Evolutionary conservation across 2,113 vertebrate genomes (phyloP).

Genomic region (Cephalopholis sonnerati): DNA sequence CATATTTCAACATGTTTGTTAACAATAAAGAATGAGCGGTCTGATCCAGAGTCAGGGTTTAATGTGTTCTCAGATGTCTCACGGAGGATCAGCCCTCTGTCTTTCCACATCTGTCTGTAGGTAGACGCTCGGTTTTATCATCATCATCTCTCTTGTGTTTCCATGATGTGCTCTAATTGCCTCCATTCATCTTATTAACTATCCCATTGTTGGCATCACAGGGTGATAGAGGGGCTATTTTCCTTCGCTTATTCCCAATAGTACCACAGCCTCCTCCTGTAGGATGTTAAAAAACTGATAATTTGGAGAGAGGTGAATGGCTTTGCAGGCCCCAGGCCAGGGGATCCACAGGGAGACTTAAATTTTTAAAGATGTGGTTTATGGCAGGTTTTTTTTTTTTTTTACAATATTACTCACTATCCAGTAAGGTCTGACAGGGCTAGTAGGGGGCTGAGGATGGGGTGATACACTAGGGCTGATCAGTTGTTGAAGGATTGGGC

Average conservation of each 20-base stretch:
- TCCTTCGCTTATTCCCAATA: conserved; percentile 30
- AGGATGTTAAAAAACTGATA: conserved; percentile 27
- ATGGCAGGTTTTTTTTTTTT: neutral
- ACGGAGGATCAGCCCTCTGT: conserved; percentile 6
- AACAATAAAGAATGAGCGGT: neutral
- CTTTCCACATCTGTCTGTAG: conserved; percentile 3
- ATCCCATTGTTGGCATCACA: conserved; percentile 14
- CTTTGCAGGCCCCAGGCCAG: conserved; percentile 17
- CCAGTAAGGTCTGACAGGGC: neutral
- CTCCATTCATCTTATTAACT: conserved; percentile 60
- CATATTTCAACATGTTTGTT: conserved; percentile 38
- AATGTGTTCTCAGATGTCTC: conserved; percentile 20
- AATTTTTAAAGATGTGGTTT: conserved; percentile 27
- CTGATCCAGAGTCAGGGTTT: conserved; percentile 1
- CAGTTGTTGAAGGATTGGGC: neutral
- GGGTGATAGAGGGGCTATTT: conserved; percentile 34
- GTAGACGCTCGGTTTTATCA: conserved; percentile 31
- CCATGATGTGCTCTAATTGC: conserved; percentile 58
- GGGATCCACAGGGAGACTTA: conserved; percentile 3
- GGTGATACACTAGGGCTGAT: neutral
- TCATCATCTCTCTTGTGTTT: conserved; percentile 49
- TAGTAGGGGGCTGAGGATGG: neutral
- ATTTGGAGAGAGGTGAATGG: conserved; percentile 32
- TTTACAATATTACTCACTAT: neutral
- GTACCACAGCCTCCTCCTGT: conserved; percentile 10